Conservation (phyloP, 2,888 invertebrate species). For the Lasioglossum villosulum region DNA sequence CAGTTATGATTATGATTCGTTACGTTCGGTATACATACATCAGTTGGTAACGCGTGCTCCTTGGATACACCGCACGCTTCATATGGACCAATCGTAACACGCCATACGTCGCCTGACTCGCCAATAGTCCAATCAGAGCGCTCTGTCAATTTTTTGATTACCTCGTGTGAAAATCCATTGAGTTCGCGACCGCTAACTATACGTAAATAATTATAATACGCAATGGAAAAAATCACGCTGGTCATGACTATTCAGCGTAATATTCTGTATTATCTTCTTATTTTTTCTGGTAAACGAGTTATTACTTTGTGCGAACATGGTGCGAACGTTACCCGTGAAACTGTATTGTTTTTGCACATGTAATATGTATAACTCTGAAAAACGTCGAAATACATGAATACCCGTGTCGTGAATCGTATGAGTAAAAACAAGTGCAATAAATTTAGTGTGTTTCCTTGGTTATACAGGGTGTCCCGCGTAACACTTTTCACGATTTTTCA, state of each 20-base stretch:
- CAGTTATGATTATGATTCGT: slow-evolving; percentile 24
- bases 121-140: slow-evolving; percentile 74
- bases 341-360: background rate
- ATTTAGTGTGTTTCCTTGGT: background rate
- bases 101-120: slow-evolving; percentile 79
- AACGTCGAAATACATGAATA: background rate
- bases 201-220: slow-evolving; percentile 38
- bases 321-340: background rate
- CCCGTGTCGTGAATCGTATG: background rate
- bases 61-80: slow-evolving; percentile 73
- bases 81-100: slow-evolving; percentile 70
- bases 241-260: background rate
- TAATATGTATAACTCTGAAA: background rate
- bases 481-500: no score
- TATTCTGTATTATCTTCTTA: background rate
- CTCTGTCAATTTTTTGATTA: slow-evolving; percentile 71
- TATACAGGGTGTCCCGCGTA: no score
- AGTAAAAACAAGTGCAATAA: background rate
- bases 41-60: slow-evolving; percentile 73
- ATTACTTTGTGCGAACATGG: background rate
- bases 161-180: slow-evolving; percentile 65
- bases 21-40: slow-evolving; percentile 51
- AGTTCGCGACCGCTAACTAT: slow-evolving; percentile 39
- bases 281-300: background rate
- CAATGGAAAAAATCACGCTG: background rate